These are phyloP conservation scores for Matsumurasca onukii DNA, from an alignment of 1,140 invertebrate genomes.

Conservation along the genomic window DNA sequence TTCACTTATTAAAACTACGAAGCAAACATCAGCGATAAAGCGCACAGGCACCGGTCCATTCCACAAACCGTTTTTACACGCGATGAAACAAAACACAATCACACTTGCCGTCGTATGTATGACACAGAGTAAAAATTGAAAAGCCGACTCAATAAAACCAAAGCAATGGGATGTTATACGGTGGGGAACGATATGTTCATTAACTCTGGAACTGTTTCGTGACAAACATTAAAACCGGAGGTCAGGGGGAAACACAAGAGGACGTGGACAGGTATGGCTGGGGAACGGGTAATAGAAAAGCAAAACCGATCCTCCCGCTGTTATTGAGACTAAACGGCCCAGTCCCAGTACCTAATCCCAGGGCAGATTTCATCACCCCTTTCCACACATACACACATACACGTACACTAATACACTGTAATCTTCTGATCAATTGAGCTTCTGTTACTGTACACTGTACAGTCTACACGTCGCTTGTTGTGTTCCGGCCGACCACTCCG, in stretches of 20 bases:
- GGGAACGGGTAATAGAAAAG: conserved; percentile 21
- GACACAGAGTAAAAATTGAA: too few relatives aligned
- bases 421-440: conserved; percentile 17
- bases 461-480: not conserved
- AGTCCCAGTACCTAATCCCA: not conserved
- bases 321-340: not conserved
- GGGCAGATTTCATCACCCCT: conserved; percentile 16
- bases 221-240: not conserved
- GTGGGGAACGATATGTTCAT: not conserved
- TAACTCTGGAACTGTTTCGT: not conserved
- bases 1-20: too few relatives aligned
- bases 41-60: too few relatives aligned
- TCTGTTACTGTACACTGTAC: not conserved
- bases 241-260: too few relatives aligned
- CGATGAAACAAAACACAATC: too few relatives aligned
- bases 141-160: not conserved
- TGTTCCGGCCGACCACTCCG: not conserved
- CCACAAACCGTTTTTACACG: too few relatives aligned
- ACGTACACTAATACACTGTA: not conserved
- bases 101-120: too few relatives aligned
- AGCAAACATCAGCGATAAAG: too few relatives aligned
- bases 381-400: too few relatives aligned
- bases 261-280: not conserved
- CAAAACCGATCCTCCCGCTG: conserved; percentile 3
- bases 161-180: not conserved